A percentile compares a stretch with the other conserved stretches of the same genome.
These are phyloP conservation scores for Chalcis sispes DNA, from an alignment of 2,888 invertebrate genomes.

Conservation along the genomic window DNA sequence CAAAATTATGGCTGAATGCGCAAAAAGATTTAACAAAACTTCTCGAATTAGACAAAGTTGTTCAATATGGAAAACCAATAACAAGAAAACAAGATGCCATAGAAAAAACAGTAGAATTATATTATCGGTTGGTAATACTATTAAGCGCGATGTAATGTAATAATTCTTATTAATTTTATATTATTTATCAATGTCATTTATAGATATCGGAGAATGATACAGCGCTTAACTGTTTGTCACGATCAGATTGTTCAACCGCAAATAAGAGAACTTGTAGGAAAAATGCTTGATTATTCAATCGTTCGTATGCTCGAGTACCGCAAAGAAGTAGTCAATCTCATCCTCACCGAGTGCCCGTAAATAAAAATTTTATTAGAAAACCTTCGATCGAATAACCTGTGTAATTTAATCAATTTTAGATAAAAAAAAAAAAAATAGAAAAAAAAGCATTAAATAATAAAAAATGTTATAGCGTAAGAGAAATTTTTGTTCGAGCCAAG, in stretches of 20 bases:
- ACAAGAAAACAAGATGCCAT: constrained; percentile 54
- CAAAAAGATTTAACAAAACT: constrained; percentile 64
- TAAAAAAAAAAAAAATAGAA: too few species aligned
- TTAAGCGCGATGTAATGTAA: background rate
- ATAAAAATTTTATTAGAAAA: background rate
- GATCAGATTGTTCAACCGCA: constrained; percentile 82
- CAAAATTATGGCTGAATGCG: constrained; percentile 66
- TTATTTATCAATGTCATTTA: constrained; percentile 16
- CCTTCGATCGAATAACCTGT: too few species aligned
- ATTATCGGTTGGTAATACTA: constrained; percentile 52
- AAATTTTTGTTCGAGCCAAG: too few species aligned
- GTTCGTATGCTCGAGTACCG: constrained; percentile 81
- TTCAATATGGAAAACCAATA: constrained; percentile 52
- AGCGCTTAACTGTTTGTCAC: constrained; percentile 78
- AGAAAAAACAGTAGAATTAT: constrained; percentile 62
- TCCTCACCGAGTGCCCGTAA: constrained; percentile 78
- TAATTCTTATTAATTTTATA: background rate
- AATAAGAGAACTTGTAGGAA: constrained; percentile 78
- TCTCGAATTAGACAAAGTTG: constrained; percentile 61
- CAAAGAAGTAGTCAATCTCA: constrained; percentile 78
- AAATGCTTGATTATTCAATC: constrained; percentile 80
- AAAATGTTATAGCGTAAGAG: too few species aligned
- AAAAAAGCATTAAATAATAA: too few species aligned
- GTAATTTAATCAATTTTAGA: background rate
- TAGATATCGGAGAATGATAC: constrained; percentile 69